Base-by-base conservation (phyloP, 2,888 invertebrate genomes). In the Megamerina dolium region DNA sequence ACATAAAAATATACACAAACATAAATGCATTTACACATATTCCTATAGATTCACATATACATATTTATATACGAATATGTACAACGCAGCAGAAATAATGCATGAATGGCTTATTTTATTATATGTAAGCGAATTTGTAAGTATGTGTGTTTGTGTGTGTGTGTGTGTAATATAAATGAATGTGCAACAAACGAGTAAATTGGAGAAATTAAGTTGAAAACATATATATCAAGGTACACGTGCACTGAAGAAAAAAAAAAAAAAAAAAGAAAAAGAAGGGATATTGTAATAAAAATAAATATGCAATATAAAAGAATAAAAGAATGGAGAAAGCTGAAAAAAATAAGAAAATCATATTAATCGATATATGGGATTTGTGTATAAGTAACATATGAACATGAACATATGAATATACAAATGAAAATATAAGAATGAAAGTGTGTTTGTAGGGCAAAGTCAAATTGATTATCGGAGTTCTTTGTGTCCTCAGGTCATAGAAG, bases 171-270 rank as follows among this genome's bases (percentile, higher is more conserved):
- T 12, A 18, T 17, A 34, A 17, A 29, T 10, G 27, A n/a, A 29
- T 29, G 21, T 14, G 9, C n/a, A n/a, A n/a, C n/a, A 21, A 40
- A 40, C 23, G 18, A 18, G 33, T 12, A 40, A 40, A 40, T 40
- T 40, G 32, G 26, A 23, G 40, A 40, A 33, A 14, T 33, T 33
- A 20, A 32, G 40, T 19, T 9, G 16, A 21, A 19, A 16, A 31
- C 13, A 27, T 10, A 13, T 13, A 9, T 10, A 4, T 14, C 13
- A 31, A n/a, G n/a, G 31, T 4, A 8, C 6, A 13, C 12, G n/a
- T n/a, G 20, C 4, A n/a, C 5, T 2, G 10, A 34, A 16, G 32
- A 12, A 2, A 10, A 12, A 38, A 14, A 10, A 38, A 38, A 38
- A 27, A 9, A 37, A 13, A 4, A 30, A 14, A 20, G 9, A 26